Evolutionary conservation across 2,797 vertebrate genomes (phyloP).

Genomic region (Okamejei kenojei): DNA sequence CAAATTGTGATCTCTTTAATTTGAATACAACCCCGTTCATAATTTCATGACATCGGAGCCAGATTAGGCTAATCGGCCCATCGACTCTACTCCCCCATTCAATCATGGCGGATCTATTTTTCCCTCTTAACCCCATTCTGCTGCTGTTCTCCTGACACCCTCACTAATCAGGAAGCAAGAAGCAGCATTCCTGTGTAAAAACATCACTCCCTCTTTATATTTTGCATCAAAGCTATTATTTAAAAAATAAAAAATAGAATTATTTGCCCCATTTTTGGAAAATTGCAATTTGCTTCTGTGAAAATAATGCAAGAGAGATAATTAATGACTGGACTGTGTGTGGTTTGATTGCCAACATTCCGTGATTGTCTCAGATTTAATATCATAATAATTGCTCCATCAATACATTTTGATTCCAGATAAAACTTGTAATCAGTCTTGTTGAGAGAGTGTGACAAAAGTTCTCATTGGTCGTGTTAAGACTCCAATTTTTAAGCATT

Average conservation of each 20-base stretch:
- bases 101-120: too few relatives aligned
- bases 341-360: neutral
- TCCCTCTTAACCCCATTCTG: too few relatives aligned
- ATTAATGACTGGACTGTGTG: neutral
- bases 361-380: neutral
- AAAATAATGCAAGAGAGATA: neutral
- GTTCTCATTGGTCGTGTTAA: neutral
- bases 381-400: neutral
- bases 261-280: neutral
- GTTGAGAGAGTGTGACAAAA: neutral
- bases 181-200: neutral
- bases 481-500: neutral
- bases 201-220: neutral
- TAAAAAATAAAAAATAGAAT: neutral
- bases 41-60: too few relatives aligned
- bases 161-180: too few relatives aligned
- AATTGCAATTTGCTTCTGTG: neutral
- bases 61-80: too few relatives aligned
- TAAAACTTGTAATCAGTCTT: neutral
- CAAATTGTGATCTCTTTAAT: neutral
- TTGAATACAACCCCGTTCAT: neutral
- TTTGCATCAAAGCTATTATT: neutral
- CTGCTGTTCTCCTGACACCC: too few relatives aligned
- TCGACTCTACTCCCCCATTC: too few relatives aligned
- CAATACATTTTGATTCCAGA: neutral